Evolutionary conservation across 2,888 invertebrate species (phyloP), one percentile per base, ranked within the genome.

Genomic region (Philereme vetulata): DNA sequence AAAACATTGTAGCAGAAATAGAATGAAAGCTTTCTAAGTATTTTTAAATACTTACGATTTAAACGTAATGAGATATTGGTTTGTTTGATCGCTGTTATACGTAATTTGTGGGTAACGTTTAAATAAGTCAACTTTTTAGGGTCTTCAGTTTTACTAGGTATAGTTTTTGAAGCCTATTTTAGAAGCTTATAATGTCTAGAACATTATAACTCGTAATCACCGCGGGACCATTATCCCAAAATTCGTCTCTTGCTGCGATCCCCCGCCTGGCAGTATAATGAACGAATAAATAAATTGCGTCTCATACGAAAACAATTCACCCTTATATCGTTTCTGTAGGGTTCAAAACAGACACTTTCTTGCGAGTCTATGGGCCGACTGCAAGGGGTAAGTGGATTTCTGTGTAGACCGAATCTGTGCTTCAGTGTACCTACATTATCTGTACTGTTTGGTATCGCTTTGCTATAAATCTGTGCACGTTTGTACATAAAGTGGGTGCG

Each of bases 341-440:
- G 60, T 48, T 48, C 38, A 56, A 43, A 58, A 47, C n/a, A 53
- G 54, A 57, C 55, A 48, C 65, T 67, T 65, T 67, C 59, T 60
- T 52, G 56, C 62, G 60, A 60, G 62, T 63, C 81, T 83, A 86
- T 81, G 83, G 82, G 81, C 78, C 84, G 86, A 80, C 87, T 81
- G 90, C 84, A 90, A 86, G 89, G 90, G 89, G 90, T 91, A 92
- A 92, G 92, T 92, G 92, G 89, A 85, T 90, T 92, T 92, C 84
- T 90, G 88, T 92, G 91, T 92, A 83, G 80, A 83, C 82, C 80
- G 78, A 84, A 88, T 87, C 81, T 83, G 78, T 81, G 78, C 77
- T 77, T 75, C 71, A 74, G 70, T 72, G 70, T 76, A 75, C 71
- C 66, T 75, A 85, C 78, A 80, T 79, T 85, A 78, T 82, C 78